These are phyloP conservation scores for Myocastor coypus DNA, from an alignment of 2,113 vertebrate species.

Conservation along the genomic window DNA sequence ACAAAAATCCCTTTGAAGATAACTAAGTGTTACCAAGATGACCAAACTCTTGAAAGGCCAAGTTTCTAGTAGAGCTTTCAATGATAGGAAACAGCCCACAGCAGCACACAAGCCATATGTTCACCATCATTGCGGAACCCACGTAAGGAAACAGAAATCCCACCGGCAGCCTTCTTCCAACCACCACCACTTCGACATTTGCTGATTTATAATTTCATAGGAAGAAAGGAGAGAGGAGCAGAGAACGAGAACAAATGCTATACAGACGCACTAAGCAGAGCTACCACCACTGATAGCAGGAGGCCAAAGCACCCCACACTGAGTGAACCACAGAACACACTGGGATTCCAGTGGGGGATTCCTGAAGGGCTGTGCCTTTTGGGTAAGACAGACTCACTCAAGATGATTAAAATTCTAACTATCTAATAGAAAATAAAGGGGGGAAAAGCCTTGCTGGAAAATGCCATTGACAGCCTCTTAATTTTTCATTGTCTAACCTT, in stretches of 20 bases:
- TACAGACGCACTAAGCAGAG: slow-evolving; percentile 12
- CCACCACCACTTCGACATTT: background rate
- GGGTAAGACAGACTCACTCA: background rate
- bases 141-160: background rate
- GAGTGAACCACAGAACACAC: background rate
- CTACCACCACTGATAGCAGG: background rate
- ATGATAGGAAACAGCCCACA: background rate
- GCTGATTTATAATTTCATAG: background rate
- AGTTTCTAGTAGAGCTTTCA: background rate
- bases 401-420: slow-evolving; percentile 14
- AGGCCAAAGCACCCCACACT: background rate
- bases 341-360: background rate
- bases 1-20: slow-evolving; percentile 14
- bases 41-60: background rate
- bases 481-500: slow-evolving; percentile 9
- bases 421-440: background rate
- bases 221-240: background rate
- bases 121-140: background rate
- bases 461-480: background rate
- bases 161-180: background rate
- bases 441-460: background rate
- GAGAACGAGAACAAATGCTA: background rate
- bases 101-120: background rate
- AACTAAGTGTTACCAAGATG: slow-evolving; percentile 31
- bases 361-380: background rate